A percentile compares a stretch with the other conserved stretches of the same genome.
Evolutionary conservation across 2,113 vertebrate genomes (phyloP).

Genomic region (Rhinolophus sinicus): DNA sequence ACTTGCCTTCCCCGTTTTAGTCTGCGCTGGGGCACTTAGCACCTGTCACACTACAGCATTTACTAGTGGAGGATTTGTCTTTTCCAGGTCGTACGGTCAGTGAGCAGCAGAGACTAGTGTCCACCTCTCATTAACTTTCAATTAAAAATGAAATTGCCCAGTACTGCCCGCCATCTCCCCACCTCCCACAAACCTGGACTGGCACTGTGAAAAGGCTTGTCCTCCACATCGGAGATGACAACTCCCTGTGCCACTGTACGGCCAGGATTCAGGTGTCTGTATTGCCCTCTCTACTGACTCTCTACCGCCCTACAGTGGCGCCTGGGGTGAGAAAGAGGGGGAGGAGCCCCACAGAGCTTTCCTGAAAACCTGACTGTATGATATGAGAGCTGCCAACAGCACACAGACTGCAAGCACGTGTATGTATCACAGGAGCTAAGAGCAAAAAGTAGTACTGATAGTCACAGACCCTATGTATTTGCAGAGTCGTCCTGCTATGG

Average conservation of each 20-base stretch:
- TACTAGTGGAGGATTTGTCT: background rate
- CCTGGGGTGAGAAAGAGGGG: background rate
- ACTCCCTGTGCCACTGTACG: background rate
- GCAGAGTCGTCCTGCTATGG: background rate
- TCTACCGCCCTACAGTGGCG: background rate
- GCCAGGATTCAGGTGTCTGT: background rate
- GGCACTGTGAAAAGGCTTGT: background rate
- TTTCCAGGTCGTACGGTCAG: background rate
- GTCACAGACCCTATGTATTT: background rate
- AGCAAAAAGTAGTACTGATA: background rate
- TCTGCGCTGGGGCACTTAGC: background rate
- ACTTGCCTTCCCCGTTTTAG: background rate
- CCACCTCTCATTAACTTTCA: background rate
- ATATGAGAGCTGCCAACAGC: background rate
- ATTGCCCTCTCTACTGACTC: background rate
- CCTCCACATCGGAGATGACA: background rate
- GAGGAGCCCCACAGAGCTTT: no score
- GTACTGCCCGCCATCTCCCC: background rate
- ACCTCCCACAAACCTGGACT: background rate
- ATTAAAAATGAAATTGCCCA: background rate
- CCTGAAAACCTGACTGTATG: background rate
- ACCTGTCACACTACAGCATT: rapidly evolving
- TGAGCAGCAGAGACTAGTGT: background rate
- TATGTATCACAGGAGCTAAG: background rate
- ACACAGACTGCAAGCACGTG: rapidly evolving